These are phyloP conservation scores for Anoncus sp. DNA, from an alignment of 2,888 invertebrate genomes.

Conservation along the genomic window DNA sequence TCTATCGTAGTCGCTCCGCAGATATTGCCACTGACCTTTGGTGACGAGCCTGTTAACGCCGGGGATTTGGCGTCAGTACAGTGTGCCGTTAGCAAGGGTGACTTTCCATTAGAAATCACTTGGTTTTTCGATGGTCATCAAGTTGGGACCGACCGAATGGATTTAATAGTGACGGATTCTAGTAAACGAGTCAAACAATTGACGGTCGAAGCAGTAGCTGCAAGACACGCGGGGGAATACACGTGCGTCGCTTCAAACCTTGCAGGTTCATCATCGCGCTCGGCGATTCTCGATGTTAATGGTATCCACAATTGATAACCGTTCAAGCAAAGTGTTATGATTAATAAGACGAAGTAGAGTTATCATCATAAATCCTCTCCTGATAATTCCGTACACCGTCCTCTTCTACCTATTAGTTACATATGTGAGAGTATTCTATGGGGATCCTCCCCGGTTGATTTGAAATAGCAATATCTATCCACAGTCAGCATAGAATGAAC, in stretches of 20 bases:
- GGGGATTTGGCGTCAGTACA: constrained; percentile 90
- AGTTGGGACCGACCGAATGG: constrained; percentile 72
- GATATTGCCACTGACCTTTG: constrained; percentile 90
- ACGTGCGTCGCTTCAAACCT: constrained; percentile 86
- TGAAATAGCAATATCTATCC: not conserved
- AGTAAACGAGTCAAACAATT: constrained; percentile 82
- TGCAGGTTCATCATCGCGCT: constrained; percentile 88
- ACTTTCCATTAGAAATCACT: constrained; percentile 89
- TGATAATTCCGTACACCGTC: not conserved
- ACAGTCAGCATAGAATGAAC: not conserved
- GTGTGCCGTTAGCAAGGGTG: constrained; percentile 91
- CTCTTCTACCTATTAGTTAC: not conserved
- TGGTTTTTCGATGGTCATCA: constrained; percentile 87
- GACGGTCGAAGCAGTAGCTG: constrained; percentile 88
- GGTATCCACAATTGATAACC: constrained; percentile 84
- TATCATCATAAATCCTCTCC: constrained; percentile 32
- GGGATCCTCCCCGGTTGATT: not conserved
- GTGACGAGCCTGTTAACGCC: constrained; percentile 90
- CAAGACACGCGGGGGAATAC: constrained; percentile 89
- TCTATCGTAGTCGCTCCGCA: constrained; percentile 87
- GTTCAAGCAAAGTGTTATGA: constrained; percentile 15
- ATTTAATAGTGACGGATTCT: constrained; percentile 74
- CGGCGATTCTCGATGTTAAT: constrained; percentile 89
- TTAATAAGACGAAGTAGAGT: constrained; percentile 34
- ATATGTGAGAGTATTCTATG: not conserved